Percentiles rank a stretch among this genome's conserved stretches.
These are phyloP conservation scores for Drosophila trapezifrons DNA, from an alignment of 1,140 invertebrate genomes.

Conservation along the genomic window DNA sequence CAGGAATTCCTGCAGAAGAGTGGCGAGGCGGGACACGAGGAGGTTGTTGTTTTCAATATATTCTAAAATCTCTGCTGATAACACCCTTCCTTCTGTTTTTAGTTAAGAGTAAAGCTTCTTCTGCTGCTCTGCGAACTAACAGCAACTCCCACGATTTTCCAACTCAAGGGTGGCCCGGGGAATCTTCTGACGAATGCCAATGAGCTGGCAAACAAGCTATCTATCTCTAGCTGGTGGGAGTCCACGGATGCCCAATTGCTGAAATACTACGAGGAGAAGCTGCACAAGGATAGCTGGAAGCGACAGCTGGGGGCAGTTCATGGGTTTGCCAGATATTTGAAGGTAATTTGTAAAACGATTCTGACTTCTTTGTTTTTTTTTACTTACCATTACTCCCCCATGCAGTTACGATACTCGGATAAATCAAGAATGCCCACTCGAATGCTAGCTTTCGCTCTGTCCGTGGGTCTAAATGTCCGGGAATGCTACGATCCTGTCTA, in stretches of 20 bases:
- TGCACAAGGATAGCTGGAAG: slow-evolving; percentile 62
- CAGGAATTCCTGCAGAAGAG: slow-evolving; percentile 42
- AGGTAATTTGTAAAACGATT: slow-evolving; percentile 21
- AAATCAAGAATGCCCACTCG: slow-evolving; percentile 43
- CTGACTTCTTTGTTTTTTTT: neutral
- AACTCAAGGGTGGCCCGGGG: slow-evolving; percentile 6
- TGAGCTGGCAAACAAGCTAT: slow-evolving; percentile 35
- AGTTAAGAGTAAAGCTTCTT: slow-evolving; percentile 54
- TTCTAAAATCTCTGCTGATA: neutral
- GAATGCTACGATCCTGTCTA: slow-evolving; percentile 52
- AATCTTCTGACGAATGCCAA: slow-evolving; percentile 43
- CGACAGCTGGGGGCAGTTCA: slow-evolving; percentile 61
- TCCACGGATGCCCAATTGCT: slow-evolving; percentile 38
- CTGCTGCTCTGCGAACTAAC: slow-evolving; percentile 62
- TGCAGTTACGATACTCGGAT: slow-evolving; percentile 30
- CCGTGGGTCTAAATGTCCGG: slow-evolving; percentile 62
- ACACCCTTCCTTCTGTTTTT: neutral
- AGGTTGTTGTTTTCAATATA: slow-evolving; percentile 12
- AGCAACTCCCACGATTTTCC: slow-evolving; percentile 45
- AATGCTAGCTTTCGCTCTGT: slow-evolving; percentile 52
- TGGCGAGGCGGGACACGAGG: slow-evolving; percentile 13
- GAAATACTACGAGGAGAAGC: slow-evolving; percentile 54
- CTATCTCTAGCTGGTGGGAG: neutral
- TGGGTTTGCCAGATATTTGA: slow-evolving; percentile 55
- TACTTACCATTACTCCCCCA: neutral